Evolutionary conservation across 2,113 vertebrate genomes (phyloP), one percentile per base, ranked within the genome.

Genomic region (Peromyscus leucopus): DNA sequence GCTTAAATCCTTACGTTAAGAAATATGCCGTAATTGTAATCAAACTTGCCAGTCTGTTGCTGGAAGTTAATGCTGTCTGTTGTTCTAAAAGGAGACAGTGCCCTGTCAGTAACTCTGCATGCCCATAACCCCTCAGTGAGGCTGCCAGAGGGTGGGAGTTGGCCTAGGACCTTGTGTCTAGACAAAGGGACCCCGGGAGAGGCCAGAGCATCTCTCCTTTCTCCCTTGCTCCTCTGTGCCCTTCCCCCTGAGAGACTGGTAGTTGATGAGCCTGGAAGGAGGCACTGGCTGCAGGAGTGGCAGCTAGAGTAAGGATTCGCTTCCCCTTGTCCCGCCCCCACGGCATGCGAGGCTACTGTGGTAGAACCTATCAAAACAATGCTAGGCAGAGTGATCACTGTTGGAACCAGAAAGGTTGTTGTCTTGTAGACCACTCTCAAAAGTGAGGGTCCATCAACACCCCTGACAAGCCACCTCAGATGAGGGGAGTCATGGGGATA

Each of bases 31-130:
- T 9, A 10, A 61, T 46, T 39, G 48, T 90, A 24, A 79, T 65
- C 36, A 57, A 84, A 69, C 19, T 48, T 65, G n/a, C 75, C 79
- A 90, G 87, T 28, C 69, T 88, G 69, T 61, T 65, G 7, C 71
- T 89, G 65, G 87, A 57, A 87, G 80, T 97, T 84, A 69, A 89
- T 42, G 57, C 83, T 93, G 51, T 61, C 15, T 71, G 86, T 69
- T 79, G 17, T 89, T 91, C 74, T 36, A 26, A 90, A 83, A 63
- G 67, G 76, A 82, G 86, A 72, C 33, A 6, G 26, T 21, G 48
- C 15, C 36, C 72, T 91, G 39, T 93, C 72, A 57, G 24, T 39
- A 71, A 74, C 82, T 84, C 24, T 0, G n/a, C 28, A 4, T 84
- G 16, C 57, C n/a, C 13, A 5, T 28, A 65, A 65, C 26, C 59